These are phyloP conservation scores for Montipora efflorescens DNA, from an alignment of 64 coral and sea anemone species.

Conservation along the genomic window DNA sequence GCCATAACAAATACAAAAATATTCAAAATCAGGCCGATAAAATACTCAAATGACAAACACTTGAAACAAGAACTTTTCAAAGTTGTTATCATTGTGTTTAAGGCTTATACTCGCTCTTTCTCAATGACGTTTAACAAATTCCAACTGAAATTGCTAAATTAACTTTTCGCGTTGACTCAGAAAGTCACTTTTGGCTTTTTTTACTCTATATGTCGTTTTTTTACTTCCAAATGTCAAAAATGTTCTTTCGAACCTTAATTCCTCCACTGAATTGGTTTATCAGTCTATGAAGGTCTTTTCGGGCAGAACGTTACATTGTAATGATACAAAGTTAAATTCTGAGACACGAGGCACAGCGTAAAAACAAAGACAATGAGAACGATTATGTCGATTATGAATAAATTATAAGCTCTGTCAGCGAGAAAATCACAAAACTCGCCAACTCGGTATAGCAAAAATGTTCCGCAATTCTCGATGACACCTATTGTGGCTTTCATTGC, in stretches of 20 bases:
- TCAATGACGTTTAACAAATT: background rate
- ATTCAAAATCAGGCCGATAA: background rate
- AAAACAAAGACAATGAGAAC: constrained; percentile 63
- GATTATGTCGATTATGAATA: constrained; percentile 79
- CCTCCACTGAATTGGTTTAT: background rate
- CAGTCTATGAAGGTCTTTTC: background rate
- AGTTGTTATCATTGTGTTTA: no score
- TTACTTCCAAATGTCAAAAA: background rate
- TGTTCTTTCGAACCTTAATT: background rate
- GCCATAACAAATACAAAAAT: background rate
- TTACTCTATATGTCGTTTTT: background rate
- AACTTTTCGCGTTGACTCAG: background rate
- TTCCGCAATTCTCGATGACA: background rate
- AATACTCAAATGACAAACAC: no score
- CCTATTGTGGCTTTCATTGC: constrained; percentile 30
- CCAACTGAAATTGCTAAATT: background rate
- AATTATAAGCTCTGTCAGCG: constrained; percentile 62
- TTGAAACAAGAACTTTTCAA: no score
- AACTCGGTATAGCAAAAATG: constrained; percentile 48
- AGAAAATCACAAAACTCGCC: constrained; percentile 79
- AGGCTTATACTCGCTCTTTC: background rate
- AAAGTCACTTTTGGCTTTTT: background rate
- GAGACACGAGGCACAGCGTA: constrained; percentile 45
- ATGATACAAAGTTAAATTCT: background rate
- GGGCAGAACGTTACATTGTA: background rate